Percentiles rank a stretch among this genome's conserved stretches.
phyloP scores from a whole-genome alignment of 2,113 vertebrate genomes.

The Triplophysa siluroides region DNA sequence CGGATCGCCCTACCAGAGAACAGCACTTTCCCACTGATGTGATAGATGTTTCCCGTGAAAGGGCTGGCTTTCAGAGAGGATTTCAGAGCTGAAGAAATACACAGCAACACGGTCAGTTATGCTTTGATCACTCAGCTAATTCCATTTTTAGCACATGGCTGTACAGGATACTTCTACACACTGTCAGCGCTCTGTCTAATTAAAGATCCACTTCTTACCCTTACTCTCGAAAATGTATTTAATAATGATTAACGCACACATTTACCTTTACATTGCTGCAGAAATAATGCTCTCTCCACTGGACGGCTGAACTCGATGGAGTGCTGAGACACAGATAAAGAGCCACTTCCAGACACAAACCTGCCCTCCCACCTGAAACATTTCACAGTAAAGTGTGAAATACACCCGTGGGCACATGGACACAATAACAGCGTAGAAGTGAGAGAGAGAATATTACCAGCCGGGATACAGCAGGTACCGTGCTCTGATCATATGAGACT shows the following conservation, averaged over 20 bases:
- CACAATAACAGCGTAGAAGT: constrained; percentile 34
- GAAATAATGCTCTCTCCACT: constrained; percentile 85
- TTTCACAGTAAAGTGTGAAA: constrained; percentile 44
- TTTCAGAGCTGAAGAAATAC: constrained; percentile 79
- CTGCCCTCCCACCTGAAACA: constrained; percentile 85
- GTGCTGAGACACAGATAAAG: constrained; percentile 83
- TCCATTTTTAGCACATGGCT: constrained; percentile 28
- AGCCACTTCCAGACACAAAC: constrained; percentile 79
- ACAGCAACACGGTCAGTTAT: constrained; percentile 11
- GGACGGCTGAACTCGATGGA: constrained; percentile 85
- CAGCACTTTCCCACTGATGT: constrained; percentile 85
- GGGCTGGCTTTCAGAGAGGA: constrained; percentile 82
- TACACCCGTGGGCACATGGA: not conserved
- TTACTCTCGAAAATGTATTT: not conserved
- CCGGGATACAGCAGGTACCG: constrained; percentile 93
- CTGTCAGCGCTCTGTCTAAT: constrained; percentile 1
- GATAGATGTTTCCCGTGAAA: constrained; percentile 91
- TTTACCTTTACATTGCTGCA: constrained; percentile 87
- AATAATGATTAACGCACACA: not conserved
- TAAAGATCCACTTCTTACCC: not conserved
- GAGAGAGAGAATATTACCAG: constrained; percentile 78
- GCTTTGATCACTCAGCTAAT: constrained; percentile 22
- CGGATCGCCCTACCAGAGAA: constrained; percentile 84
- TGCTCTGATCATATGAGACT: constrained; percentile 85
- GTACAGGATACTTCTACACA: constrained; percentile 21